Base-by-base conservation (phyloP, 2,888 invertebrate genomes). In the Carcina quercana region DNA sequence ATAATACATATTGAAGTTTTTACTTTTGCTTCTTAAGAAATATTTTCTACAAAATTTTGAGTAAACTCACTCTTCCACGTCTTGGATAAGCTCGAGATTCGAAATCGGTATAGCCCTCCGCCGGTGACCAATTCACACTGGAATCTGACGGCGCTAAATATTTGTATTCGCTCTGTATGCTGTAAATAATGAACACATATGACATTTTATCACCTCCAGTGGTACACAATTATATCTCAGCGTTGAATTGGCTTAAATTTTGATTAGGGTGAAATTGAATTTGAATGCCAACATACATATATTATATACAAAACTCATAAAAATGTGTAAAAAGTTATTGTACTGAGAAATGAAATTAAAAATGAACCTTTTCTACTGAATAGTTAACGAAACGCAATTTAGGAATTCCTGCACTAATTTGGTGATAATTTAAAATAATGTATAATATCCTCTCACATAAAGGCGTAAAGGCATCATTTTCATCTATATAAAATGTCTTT, bases 1-100 rank as follows among this genome's bases (percentile, higher is more conserved):
- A n/a, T n/a, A n/a, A n/a, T n/a, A n/a, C n/a, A n/a, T n/a, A n/a
- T n/a, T n/a, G n/a, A n/a, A n/a, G n/a, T n/a, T n/a, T n/a, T n/a
- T n/a, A n/a, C n/a, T n/a, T n/a, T n/a, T n/a, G n/a, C n/a, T n/a
- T n/a, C n/a, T n/a, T n/a, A n/a, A n/a, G n/a, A n/a, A n/a, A n/a
- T n/a, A n/a, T n/a, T n/a, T n/a, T n/a, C n/a, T n/a, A n/a, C n/a
- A n/a, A n/a, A n/a, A n/a, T n/a, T n/a, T n/a, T n/a, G 12, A 21
- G n/a, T 2, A 21, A 7, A 48, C 50, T 54, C 37, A 67, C 67
- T 34, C 46, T 43, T 7, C 65, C 69, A 12, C 52, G 48, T 5
- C 25, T 25, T 3, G 69, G 69, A 37, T 62, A 69, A 2, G 39
- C 28, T 0, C 34, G 4, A 1, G 20, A 2, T 5, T 34, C 31